Percentiles rank a stretch among this genome's conserved stretches.
Conservation (phyloP, 2,888 invertebrate species). For the Drosophila algonquin region DNA sequence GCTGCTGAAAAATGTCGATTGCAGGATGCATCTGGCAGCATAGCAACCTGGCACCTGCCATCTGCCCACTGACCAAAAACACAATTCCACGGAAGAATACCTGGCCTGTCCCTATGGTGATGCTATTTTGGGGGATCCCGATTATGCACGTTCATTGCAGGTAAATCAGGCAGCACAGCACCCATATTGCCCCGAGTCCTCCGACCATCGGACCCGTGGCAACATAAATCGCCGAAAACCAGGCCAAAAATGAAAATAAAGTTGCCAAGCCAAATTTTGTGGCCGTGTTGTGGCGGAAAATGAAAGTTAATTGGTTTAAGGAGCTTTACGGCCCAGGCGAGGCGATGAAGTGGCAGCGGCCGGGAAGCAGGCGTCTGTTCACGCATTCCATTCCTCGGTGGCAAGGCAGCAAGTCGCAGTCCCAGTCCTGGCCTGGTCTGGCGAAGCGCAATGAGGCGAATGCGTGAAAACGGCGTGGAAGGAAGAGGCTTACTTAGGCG, state of each 20-base stretch:
- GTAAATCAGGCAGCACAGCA: conserved; percentile 40
- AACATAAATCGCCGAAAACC: conserved; percentile 35
- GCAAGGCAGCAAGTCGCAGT: conserved; percentile 15
- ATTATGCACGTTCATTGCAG: conserved; percentile 9
- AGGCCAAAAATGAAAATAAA: conserved; percentile 62
- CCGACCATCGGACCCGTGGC: neutral
- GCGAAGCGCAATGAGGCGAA: conserved; percentile 61
- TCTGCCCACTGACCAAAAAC: neutral
- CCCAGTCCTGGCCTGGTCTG: neutral
- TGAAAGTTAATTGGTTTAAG: conserved; percentile 67
- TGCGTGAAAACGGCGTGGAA: conserved; percentile 60
- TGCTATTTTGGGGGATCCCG: neutral
- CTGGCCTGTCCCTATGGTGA: neutral
- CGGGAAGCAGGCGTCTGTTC: conserved; percentile 1
- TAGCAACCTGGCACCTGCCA: conserved; percentile 11
- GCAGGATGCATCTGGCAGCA: conserved; percentile 19
- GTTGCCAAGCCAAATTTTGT: conserved; percentile 31
- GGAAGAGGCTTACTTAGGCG: conserved; percentile 25
- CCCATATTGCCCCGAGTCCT: conserved; percentile 13
- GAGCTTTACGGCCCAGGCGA: conserved; percentile 40
- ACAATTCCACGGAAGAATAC: neutral
- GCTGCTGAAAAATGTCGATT: neutral
- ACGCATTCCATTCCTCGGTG: conserved; percentile 5
- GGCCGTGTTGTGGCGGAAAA: conserved; percentile 25
- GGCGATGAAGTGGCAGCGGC: conserved; percentile 14